phyloP scores from a whole-genome alignment of 2,888 invertebrate genomes.

The Herminia tarsipennalis region DNA sequence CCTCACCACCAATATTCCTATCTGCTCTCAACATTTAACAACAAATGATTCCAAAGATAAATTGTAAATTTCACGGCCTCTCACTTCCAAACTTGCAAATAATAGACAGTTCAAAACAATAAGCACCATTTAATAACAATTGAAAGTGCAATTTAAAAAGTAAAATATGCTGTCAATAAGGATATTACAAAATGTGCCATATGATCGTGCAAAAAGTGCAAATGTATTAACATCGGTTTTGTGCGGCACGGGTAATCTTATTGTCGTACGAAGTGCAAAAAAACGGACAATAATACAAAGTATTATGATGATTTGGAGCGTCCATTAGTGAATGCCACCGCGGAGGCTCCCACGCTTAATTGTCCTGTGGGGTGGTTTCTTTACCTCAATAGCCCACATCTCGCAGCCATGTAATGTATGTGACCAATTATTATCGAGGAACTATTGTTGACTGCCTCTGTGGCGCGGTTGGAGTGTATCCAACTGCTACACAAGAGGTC shows the following conservation, averaged over 20 bases:
- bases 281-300: constrained; percentile 76
- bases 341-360: constrained; percentile 74
- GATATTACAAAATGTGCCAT: constrained; percentile 28
- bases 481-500: too few relatives aligned
- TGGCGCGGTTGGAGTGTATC: too few relatives aligned
- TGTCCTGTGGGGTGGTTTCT: constrained; percentile 63
- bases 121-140: background rate
- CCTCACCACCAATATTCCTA: background rate
- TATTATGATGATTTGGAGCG: constrained; percentile 74
- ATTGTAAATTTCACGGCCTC: background rate
- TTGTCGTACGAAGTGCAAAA: constrained; percentile 60
- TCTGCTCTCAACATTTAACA: background rate
- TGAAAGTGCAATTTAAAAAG: constrained; percentile 13
- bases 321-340: constrained; percentile 77
- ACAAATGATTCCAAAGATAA: background rate
- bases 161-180: constrained; percentile 28
- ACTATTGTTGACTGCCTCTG: too few relatives aligned
- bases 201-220: constrained; percentile 55
- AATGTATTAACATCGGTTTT: constrained; percentile 46
- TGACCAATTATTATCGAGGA: constrained; percentile 32
- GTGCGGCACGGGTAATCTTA: constrained; percentile 45
- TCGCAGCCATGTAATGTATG: constrained; percentile 22
- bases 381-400: constrained; percentile 48
- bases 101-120: background rate
- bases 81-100: background rate